phyloP scores from a whole-genome alignment of 2,113 vertebrate genomes.

The Burhinus bistriatus region DNA sequence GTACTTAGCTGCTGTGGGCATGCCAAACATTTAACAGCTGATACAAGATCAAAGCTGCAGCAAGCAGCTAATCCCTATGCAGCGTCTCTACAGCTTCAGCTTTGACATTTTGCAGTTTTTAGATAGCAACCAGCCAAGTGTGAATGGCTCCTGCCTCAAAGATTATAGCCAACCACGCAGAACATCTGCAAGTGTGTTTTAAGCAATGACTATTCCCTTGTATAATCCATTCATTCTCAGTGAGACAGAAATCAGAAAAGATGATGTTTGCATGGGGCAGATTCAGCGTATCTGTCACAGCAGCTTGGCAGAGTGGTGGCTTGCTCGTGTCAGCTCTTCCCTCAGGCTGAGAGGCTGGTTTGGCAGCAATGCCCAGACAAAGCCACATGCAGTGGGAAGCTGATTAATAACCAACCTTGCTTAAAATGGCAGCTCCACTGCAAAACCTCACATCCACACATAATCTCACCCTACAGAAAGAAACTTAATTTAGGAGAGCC shows the following conservation, averaged over 20 bases:
- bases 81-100: background rate
- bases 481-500: background rate
- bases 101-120: background rate
- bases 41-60: background rate
- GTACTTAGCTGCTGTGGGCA: background rate
- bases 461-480: constrained; percentile 14
- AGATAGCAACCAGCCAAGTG: background rate
- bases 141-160: background rate
- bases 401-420: constrained; percentile 23
- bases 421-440: background rate
- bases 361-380: background rate
- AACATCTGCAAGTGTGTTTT: background rate
- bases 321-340: background rate
- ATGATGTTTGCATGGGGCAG: background rate
- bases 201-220: background rate
- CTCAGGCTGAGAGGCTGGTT: background rate
- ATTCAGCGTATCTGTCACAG: background rate
- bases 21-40: background rate
- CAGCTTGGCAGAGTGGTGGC: background rate
- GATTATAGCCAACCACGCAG: background rate
- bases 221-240: background rate
- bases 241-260: background rate
- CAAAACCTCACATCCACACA: background rate
- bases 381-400: background rate
- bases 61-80: background rate